Conservation (phyloP, 2,888 invertebrate species). For the Spisula subtruncata region DNA sequence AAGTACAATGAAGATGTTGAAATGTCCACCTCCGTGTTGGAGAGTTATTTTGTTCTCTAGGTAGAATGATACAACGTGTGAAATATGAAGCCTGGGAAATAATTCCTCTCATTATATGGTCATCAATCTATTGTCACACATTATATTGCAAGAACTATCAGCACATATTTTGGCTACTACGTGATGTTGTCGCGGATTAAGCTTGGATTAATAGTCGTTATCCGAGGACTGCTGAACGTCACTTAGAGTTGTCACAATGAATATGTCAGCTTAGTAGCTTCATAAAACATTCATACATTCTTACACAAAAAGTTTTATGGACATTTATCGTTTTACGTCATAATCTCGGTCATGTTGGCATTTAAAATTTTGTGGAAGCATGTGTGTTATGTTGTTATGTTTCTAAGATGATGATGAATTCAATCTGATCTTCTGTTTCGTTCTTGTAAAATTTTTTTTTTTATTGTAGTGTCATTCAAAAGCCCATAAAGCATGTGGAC, state of each 20-base stretch:
- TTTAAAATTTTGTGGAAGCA: neutral
- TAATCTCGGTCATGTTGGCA: neutral
- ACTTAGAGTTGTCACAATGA: neutral
- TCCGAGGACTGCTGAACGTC: neutral
- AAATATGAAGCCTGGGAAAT: neutral
- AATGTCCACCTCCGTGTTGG: neutral
- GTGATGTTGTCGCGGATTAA: neutral
- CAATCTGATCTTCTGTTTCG: neutral
- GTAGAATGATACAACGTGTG: neutral
- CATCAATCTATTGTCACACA: neutral
- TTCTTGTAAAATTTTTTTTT: neutral
- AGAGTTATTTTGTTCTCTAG: conserved; percentile 2
- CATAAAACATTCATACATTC: neutral
- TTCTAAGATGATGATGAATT: neutral
- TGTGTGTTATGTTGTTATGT: neutral
- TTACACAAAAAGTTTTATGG: conserved; percentile 10
- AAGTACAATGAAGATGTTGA: neutral
- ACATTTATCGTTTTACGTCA: neutral
- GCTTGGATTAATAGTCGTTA: neutral
- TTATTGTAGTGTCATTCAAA: neutral
- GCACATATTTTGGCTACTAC: neutral
- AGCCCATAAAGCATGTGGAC: neutral
- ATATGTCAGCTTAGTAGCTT: neutral
- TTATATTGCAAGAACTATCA: neutral
- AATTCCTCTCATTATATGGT: neutral